These are phyloP conservation scores for Corythornis cristatus DNA, from an alignment of 2,113 vertebrate genomes.

Conservation along the genomic window DNA sequence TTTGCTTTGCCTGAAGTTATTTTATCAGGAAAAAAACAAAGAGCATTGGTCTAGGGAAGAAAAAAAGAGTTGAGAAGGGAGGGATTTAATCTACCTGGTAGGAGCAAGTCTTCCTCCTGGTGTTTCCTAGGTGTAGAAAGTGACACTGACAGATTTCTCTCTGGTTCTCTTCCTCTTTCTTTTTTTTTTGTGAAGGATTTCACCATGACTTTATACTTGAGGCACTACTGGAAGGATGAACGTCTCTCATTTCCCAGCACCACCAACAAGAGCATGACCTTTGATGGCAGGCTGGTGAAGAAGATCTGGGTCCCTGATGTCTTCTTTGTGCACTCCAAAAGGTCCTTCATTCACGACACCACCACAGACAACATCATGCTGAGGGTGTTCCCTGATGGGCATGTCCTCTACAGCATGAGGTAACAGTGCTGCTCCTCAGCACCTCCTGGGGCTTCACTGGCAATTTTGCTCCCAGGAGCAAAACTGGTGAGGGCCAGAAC, in stretches of 20 bases:
- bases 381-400: slow-evolving; percentile 91
- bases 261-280: slow-evolving; percentile 97
- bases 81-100: not conserved
- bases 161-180: not conserved
- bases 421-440: slow-evolving; percentile 17
- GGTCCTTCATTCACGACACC: slow-evolving; percentile 93
- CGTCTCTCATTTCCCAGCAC: slow-evolving; percentile 88
- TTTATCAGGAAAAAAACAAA: not conserved
- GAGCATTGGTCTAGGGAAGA: not conserved
- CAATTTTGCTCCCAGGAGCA: not conserved
- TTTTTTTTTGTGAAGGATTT: slow-evolving; percentile 82
- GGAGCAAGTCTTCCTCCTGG: not conserved
- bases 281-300: slow-evolving; percentile 91
- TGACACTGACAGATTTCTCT: not conserved
- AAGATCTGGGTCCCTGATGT: slow-evolving; percentile 97
- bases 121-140: not conserved
- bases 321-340: slow-evolving; percentile 96
- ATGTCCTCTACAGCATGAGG: slow-evolving; percentile 96
- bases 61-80: not conserved
- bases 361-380: slow-evolving; percentile 97
- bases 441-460: not conserved
- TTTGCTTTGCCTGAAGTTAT: not conserved
- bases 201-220: slow-evolving; percentile 95
- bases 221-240: slow-evolving; percentile 97
- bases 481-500: not conserved